Evolutionary conservation across 2,797 vertebrate species (phyloP), one percentile per base, ranked within the genome.

Genomic region (Gymnodraco acuticeps): DNA sequence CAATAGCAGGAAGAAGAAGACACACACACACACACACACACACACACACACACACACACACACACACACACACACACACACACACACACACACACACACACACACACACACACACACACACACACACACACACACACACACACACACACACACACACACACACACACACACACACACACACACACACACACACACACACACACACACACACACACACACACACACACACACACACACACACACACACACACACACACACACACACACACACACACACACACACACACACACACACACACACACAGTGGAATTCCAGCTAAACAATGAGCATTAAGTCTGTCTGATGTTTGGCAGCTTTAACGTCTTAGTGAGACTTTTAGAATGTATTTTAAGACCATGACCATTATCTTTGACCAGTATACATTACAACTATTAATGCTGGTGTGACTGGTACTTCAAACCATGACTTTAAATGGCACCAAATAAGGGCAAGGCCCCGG

Each of bases 1-100:
- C 89, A 91, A 91, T 89, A 59, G 77, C 82, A 90, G 87, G 88
- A 88, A 87, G 83, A 85, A 13, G n/a, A n/a, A n/a, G n/a, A 75
- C 61, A 72, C 67, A n/a, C 55, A 41, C 33, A 66, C 52, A 53
- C 27, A 65, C 45, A 56, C 48, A 52, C 58, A 55, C 45, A 55
- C 27, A 75, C 6, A 8, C 12, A 43, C 38, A 56, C 23, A 19
- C 42, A 48, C 47, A 20, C 73, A 61, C 78, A 70, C 59, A 75
- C 55, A 75, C 38, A 16, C 33, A 33, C 33, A 33, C 33, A 33
- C 33, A 33, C 70, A 33, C 33, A 33, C 33, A 33, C 33, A 33
- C 33, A 8, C 33, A 33, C 33, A 33, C 33, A 33, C 33, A 33
- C 70, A 38, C 33, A 38, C 33, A 38, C 33, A 38, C 33, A 38